A percentile compares a stretch with the other conserved stretches of the same genome.
Evolutionary conservation across 2,113 vertebrate genomes (phyloP).

Genomic region (Jacana jacana): DNA sequence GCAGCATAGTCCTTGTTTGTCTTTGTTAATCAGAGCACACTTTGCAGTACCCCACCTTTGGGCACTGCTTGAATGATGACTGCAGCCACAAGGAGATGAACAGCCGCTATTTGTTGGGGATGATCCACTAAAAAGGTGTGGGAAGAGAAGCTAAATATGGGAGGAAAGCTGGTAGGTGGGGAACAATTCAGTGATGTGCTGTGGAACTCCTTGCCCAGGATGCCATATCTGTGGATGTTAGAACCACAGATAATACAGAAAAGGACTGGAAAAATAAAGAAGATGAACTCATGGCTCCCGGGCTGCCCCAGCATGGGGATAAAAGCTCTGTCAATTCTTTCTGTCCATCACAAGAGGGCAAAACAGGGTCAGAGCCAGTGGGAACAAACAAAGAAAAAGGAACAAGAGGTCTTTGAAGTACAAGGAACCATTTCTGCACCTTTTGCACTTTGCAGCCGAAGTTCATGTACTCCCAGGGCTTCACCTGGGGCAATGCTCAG

Average conservation of each 20-base stretch:
- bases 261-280: not conserved
- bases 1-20: not conserved
- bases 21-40: not conserved
- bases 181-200: not conserved
- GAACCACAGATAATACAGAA: not conserved
- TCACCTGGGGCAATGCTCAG: not conserved
- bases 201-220: not conserved
- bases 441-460: not conserved
- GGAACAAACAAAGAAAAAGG: not conserved
- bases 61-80: not conserved
- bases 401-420: not conserved
- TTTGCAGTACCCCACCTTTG: not conserved
- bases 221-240: not conserved
- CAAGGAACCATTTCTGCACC: not conserved
- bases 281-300: not conserved
- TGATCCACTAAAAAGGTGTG: not conserved
- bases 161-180: not conserved
- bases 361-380: not conserved
- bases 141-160: not conserved
- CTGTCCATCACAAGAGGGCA: not conserved
- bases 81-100: not conserved
- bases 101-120: not conserved
- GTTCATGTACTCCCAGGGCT: not conserved
- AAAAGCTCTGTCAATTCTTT: not conserved
- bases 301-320: not conserved